These are phyloP conservation scores for Stichodactyla helianthus DNA, from an alignment of 64 coral and sea anemone species.

Conservation along the genomic window DNA sequence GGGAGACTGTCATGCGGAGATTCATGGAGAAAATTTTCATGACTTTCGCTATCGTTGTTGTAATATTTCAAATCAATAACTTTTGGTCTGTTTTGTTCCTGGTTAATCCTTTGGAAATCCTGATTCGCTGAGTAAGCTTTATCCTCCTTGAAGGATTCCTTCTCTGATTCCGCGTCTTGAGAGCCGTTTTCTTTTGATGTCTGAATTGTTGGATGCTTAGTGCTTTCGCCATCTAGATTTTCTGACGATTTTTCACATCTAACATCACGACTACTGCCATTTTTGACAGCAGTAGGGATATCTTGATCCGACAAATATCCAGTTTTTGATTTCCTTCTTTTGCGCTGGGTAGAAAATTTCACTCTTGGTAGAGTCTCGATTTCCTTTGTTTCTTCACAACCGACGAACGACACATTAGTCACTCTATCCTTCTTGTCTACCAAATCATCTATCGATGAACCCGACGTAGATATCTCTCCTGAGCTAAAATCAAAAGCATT, in stretches of 20 bases:
- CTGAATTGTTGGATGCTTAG: background rate
- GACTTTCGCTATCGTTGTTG: background rate
- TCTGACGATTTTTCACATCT: background rate
- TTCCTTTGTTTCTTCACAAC: slow-evolving; percentile 41
- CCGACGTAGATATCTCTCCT: slow-evolving; percentile 17
- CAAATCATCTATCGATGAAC: slow-evolving; percentile 8
- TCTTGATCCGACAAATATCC: slow-evolving; percentile 23
- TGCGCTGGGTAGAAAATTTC: background rate
- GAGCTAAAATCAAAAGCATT: background rate
- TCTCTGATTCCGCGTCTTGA: background rate
- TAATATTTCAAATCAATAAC: background rate
- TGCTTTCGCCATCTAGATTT: background rate
- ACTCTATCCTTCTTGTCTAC: background rate
- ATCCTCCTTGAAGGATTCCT: background rate
- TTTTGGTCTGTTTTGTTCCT: background rate
- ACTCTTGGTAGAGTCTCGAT: slow-evolving; percentile 45
- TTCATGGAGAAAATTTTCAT: background rate
- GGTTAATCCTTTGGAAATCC: background rate
- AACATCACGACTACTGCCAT: background rate
- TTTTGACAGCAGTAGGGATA: slow-evolving; percentile 10
- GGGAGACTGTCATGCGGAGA: slow-evolving; percentile 22
- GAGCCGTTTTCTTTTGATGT: background rate
- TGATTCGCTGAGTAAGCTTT: background rate
- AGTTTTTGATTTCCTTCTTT: background rate
- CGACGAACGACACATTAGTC: slow-evolving; percentile 41